These are phyloP conservation scores for Callitettix versicolor DNA, from an alignment of 1,140 invertebrate species.

Conservation along the genomic window DNA sequence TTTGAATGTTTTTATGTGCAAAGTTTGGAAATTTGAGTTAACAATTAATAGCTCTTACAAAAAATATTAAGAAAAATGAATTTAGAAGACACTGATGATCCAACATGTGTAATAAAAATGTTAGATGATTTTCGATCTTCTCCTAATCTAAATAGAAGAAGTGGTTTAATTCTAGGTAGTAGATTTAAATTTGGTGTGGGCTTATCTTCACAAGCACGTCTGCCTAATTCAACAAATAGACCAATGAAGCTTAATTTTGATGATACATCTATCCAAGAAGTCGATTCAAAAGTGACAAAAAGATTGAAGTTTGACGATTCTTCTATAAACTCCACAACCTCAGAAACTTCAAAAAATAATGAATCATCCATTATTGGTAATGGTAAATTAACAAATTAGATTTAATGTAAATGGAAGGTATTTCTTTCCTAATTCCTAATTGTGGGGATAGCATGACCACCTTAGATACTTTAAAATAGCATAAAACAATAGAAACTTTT, in stretches of 20 bases:
- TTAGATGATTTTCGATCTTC: conserved; percentile 17
- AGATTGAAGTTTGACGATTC: conserved; percentile 1
- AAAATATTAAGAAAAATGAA: conserved; percentile 6
- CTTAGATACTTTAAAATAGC: too few species aligned
- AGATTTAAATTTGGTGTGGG: not conserved
- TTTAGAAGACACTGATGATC: conserved; percentile 14
- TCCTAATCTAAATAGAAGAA: not conserved
- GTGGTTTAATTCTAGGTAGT: not conserved
- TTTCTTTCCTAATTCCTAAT: too few species aligned
- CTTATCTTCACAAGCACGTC: not conserved
- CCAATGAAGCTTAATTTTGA: conserved; percentile 12
- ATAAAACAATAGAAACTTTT: too few species aligned
- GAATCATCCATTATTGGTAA: conserved; percentile 9
- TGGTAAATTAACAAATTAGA: not conserved
- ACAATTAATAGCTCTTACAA: too few species aligned
- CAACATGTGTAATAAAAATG: conserved; percentile 19
- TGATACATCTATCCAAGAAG: conserved; percentile 9
- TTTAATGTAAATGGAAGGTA: too few species aligned
- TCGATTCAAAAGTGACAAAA: not conserved
- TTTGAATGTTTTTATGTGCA: too few species aligned
- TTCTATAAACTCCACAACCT: not conserved
- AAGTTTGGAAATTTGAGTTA: too few species aligned
- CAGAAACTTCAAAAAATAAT: conserved; percentile 5
- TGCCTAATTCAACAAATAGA: conserved; percentile 2
- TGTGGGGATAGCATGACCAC: too few species aligned